Conservation (phyloP, 1,140 invertebrate species). For the Lepidotrigona ventralis region DNA sequence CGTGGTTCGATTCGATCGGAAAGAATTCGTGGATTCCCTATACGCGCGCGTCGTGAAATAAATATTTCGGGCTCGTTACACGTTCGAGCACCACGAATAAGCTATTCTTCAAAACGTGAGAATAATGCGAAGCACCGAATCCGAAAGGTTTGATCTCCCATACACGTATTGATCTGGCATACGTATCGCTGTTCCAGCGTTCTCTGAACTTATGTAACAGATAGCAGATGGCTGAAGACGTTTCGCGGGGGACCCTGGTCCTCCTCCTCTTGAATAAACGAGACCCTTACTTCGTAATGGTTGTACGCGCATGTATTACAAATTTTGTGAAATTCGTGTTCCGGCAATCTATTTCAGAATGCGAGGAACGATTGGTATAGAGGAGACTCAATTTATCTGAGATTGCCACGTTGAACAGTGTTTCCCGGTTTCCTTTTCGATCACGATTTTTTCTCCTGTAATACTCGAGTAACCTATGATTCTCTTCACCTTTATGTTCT, state of each 20-base stretch:
- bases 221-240: slow-evolving; percentile 14
- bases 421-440: background rate
- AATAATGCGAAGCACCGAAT: slow-evolving; percentile 13
- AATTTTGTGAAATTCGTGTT: background rate
- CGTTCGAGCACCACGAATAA: slow-evolving; percentile 8
- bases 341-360: background rate
- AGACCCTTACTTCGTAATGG: slow-evolving; percentile 15
- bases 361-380: background rate
- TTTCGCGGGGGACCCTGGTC: background rate
- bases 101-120: slow-evolving; percentile 30
- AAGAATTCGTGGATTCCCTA: background rate
- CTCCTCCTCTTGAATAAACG: slow-evolving; percentile 1
- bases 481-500: background rate
- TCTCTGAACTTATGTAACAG: slow-evolving; percentile 37
- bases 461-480: background rate
- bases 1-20: background rate
- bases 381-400: background rate
- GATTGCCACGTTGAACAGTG: background rate
- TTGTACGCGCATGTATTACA: slow-evolving; percentile 27
- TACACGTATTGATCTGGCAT: background rate
- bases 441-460: background rate
- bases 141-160: background rate
- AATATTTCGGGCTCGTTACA: slow-evolving; percentile 9
- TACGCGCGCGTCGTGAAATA: background rate
- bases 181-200: background rate